Conservation (phyloP, 2,797 vertebrate genomes). For the Betta splendens region DNA sequence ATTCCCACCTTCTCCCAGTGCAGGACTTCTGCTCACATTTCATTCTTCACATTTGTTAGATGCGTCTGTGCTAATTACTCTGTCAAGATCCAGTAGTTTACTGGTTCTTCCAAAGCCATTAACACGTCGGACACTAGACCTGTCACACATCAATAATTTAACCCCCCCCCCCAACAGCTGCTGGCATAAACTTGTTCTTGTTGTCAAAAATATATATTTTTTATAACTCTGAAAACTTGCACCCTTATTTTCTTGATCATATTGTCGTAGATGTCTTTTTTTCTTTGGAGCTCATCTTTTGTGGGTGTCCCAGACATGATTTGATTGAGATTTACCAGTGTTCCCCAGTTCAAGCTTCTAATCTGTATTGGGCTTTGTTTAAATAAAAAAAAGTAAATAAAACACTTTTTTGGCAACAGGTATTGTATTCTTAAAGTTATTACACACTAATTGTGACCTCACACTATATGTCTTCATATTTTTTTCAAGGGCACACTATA, state of each 20-base stretch:
- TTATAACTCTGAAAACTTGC: slow-evolving; percentile 38
- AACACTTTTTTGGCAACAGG: slow-evolving; percentile 83
- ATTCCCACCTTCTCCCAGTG: no score
- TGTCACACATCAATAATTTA: slow-evolving; percentile 37
- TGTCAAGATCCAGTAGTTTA: no score
- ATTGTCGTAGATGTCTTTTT: slow-evolving; percentile 52
- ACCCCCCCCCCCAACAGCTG: slow-evolving; percentile 44
- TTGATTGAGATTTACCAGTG: slow-evolving; percentile 86
- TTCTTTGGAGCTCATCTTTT: slow-evolving; percentile 53
- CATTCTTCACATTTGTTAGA: no score
- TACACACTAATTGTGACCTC: no score
- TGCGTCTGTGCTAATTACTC: no score
- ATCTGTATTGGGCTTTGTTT: slow-evolving; percentile 93
- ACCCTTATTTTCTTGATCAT: slow-evolving; percentile 51
- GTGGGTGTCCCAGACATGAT: slow-evolving; percentile 65
- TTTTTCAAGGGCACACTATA: no score
- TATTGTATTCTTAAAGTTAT: no score
- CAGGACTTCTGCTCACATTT: no score
- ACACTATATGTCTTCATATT: no score
- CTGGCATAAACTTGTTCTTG: slow-evolving; percentile 50
- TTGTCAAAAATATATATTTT: slow-evolving; percentile 30
- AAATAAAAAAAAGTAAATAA: slow-evolving; percentile 90
- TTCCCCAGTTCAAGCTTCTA: slow-evolving; percentile 90
- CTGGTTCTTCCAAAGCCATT: slow-evolving; percentile 27
- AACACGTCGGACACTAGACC: slow-evolving; percentile 20